Base-by-base conservation (phyloP, 2,888 invertebrate species). In the Meandrusa payeni region DNA sequence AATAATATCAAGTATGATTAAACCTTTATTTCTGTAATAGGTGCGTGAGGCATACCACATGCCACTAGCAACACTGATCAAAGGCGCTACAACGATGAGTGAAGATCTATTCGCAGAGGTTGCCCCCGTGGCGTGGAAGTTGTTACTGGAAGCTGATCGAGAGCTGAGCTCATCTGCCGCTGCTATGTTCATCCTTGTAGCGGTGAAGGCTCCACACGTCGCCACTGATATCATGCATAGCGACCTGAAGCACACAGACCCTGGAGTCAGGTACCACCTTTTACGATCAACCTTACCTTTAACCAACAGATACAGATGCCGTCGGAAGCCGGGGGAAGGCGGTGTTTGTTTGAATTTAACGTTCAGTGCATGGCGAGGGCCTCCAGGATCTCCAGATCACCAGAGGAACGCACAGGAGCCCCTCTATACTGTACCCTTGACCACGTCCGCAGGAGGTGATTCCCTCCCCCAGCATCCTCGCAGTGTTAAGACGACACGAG, bases 71-170 rank as follows among this genome's bases (percentile, higher is more conserved):
- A 91, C 94, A 0, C 80, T 98, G 39, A 90, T 97, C 4, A 98
- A 98, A 82, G 95, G 97, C 0, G 96, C 97, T 0, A 95, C 95
- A 0, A 93, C 97, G 2, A 90, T 99, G 71, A 90, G 92, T 1
- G 97, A 97, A 64, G 97, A 97, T 29, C 89, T 95, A 58, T 96
- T 97, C 61, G 89, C 93, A 1, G 96, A 97, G 57, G 93, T 97
- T 22, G 91, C 98, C 47, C 95, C 96, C 0, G 94, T 97, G 0
- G 96, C 97, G 0, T 99, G 99, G 99, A 96, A 98, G 64, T 88
- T 99, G 9, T 87, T 99, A 2, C 76, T 99, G 26, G 98, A 99
- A 68, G 91, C 93, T n/a, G 98, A 98, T 68, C 91, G 95, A 54
- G 95, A 96, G 72, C 93, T 96, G 4, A 91, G 94, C 22, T 93